Evolutionary conservation across 64 coral and sea anemone genomes (phyloP), one percentile per base, ranked within the genome.

Genomic region (Dendronephthya gigantea): DNA sequence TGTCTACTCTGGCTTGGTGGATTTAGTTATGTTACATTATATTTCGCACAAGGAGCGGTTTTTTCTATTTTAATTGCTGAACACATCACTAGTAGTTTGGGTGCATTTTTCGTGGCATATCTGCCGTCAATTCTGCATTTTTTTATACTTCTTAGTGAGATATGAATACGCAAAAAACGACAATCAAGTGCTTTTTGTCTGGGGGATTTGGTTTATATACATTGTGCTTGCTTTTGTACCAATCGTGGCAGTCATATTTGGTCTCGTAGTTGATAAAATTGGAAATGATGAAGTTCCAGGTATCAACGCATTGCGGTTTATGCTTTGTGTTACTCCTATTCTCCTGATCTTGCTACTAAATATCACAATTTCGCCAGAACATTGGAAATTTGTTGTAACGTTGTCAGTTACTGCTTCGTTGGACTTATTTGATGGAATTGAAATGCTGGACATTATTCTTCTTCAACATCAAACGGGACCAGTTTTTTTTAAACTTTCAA

Each of bases 391-490:
- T 66, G 58, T 66, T 5, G 2, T 66, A n/a, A n/a, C 58, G 2
- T 15, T 66, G 58, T 66, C 58, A n/a, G 58, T 66, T 5, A n/a
- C 29, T 17, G 2, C 58, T 66, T 5, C 58, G 19, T 66, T 66
- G 58, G 29, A 66, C 22, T 30, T 66, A 66, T 66, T 66, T 66
- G 58, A 66, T 66, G 58, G 58, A 66, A 66, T 66, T 66, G 58
- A 66, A 66, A 66, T 66, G 58, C 58, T 66, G 58, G 58, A 66
- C 6, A 15, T 66, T 3, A 66, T 66, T 17, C 58, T 66, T 22
- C 6, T 66, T 22, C 58, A 66, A 66, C 19, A 66, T 45, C 58
- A 30, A 66, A 30, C 58, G 2, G 29, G 58, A 66, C 19, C 19
- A 15, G 22, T 66, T 15, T 66, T n/a, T n/a, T 15, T 66, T 66